Evolutionary conservation across 2,888 invertebrate genomes (phyloP), one percentile per base, ranked within the genome.

Genomic region (Synanthedon myopaeformis): DNA sequence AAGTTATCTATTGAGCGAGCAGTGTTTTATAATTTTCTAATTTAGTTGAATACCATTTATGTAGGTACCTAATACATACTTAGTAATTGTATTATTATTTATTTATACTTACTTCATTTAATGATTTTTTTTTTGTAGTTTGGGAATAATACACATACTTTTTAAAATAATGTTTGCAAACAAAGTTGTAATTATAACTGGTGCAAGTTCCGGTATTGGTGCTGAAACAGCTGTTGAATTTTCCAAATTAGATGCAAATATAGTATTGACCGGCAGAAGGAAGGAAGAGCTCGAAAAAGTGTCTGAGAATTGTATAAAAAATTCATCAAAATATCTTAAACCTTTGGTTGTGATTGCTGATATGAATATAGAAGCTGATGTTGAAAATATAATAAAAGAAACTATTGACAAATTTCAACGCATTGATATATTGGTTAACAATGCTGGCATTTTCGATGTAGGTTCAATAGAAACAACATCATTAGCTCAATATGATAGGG

Each of bases 381-480:
- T 90, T 0, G 89, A 90, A 64, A 88, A 87, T 13, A 89, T 95
- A 59, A 71, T 96, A 0, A 89, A 92, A 48, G 79, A 87, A 14
- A 92, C 94, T 0, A 79, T 96, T 10, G 80, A 89, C 13, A 89
- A 91, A 58, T 94, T 89, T 68, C 89, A 90, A 1, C 90, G 89
- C 69, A 74, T 96, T 6, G 94, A 96, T 82, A 90, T 96, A 41
- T 76, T 96, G 48, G 89, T 96, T 0, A 96, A 97, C 74, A 96
- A 94, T 83, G 97, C 97, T 52, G 98, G 97, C n/a, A 89, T 94
- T 52, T 74, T 96, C 42, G 93, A 93, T 72, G 76, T 81, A 3
- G 97, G 97, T 4, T 87, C 90, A 3, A 95, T 97, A 64, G 96
- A 97, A 81, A 92, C 89, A 53, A 94, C 96, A 0, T 90, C 90